These are phyloP conservation scores for Linnaemya tessellans DNA, from an alignment of 2,888 invertebrate species.

Conservation along the genomic window DNA sequence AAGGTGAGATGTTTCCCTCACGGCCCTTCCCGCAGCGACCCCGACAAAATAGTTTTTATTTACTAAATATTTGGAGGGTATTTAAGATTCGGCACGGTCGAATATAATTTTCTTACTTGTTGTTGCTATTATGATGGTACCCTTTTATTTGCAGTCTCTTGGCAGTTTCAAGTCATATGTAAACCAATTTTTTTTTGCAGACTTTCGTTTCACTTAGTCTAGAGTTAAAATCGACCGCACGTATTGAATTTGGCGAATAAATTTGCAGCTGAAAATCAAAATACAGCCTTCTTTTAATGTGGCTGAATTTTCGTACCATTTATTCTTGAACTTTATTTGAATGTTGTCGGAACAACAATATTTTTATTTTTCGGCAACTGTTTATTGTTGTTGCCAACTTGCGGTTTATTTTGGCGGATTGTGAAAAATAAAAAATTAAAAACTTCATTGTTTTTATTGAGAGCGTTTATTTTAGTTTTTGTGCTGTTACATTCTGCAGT, in stretches of 20 bases:
- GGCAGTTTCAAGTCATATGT: conserved; percentile 2
- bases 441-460: conserved; percentile 63
- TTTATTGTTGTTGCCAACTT: conserved; percentile 41
- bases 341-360: conserved; percentile 53
- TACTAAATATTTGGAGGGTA: too few relatives aligned
- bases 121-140: not conserved
- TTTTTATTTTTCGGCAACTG: conserved; percentile 28
- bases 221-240: not conserved
- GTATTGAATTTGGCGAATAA: conserved; percentile 31
- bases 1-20: too few relatives aligned
- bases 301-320: conserved; percentile 29
- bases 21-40: too few relatives aligned
- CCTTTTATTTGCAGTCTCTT: not conserved
- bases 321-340: conserved; percentile 71
- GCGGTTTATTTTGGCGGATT: conserved; percentile 52
- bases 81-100: too few relatives aligned
- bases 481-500: conserved; percentile 29
- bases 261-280: conserved; percentile 8
- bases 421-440: conserved; percentile 18
- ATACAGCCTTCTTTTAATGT: conserved; percentile 35
- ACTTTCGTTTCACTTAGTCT: conserved; percentile 2
- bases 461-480: conserved; percentile 57
- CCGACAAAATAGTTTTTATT: too few relatives aligned
- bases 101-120: too few relatives aligned
- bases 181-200: not conserved